Evolutionary conservation across 2,888 invertebrate species (phyloP).

Genomic region (Palloptera scutellata): DNA sequence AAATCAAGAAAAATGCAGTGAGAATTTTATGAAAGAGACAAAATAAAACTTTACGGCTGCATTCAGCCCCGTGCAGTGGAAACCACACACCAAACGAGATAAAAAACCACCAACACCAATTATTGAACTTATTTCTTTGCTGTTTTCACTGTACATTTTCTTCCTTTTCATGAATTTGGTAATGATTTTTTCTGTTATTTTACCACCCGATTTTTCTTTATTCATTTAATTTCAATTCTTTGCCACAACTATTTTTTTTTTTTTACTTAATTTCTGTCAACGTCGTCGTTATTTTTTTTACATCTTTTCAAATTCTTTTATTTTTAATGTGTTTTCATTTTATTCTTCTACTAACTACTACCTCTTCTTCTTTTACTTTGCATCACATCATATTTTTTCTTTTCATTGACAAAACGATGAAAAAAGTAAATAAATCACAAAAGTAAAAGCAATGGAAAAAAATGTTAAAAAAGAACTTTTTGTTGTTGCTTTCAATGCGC

Average conservation of each 20-base stretch:
- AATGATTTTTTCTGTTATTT: not conserved
- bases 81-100: not conserved
- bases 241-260: slow-evolving; percentile 3
- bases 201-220: not conserved
- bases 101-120: too few species aligned
- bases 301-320: slow-evolving; percentile 28
- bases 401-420: slow-evolving; percentile 27
- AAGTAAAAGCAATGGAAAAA: slow-evolving; percentile 26
- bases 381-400: slow-evolving; percentile 13
- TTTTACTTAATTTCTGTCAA: slow-evolving; percentile 1
- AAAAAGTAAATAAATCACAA: slow-evolving; percentile 28
- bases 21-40: too few species aligned
- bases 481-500: slow-evolving; percentile 25
- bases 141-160: not conserved
- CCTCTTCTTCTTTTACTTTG: slow-evolving; percentile 12
- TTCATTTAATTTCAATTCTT: not conserved
- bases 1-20: too few species aligned
- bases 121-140: not conserved
- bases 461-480: slow-evolving; percentile 27
- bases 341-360: slow-evolving; percentile 9
- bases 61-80: slow-evolving; percentile 5
- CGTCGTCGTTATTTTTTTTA: slow-evolving; percentile 28
- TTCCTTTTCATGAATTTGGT: not conserved
- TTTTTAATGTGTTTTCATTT: slow-evolving; percentile 16
- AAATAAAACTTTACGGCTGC: slow-evolving; percentile 1